A percentile compares a stretch with the other conserved stretches of the same genome.
phyloP scores from a whole-genome alignment of 1,140 invertebrate genomes.

The Aricia agestis region DNA sequence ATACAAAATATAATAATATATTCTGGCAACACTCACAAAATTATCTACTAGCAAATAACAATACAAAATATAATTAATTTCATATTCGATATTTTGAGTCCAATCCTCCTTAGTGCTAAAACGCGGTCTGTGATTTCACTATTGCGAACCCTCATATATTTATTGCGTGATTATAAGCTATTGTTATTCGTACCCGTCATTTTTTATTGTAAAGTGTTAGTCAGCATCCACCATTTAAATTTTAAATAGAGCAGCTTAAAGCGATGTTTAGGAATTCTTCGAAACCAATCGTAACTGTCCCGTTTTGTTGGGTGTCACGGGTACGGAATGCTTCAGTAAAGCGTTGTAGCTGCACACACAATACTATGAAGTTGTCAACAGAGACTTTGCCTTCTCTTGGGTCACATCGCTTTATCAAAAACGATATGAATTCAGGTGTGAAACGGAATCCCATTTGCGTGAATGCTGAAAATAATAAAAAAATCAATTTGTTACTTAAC shows the following conservation, averaged over 20 bases:
- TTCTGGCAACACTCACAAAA: neutral
- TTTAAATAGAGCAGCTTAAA: conserved; percentile 79
- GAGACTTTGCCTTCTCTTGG: conserved; percentile 81
- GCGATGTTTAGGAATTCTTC: conserved; percentile 90
- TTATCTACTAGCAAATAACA: neutral
- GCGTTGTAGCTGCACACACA: conserved; percentile 90
- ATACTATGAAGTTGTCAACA: conserved; percentile 91
- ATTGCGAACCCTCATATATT: neutral
- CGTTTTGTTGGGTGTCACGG: conserved; percentile 84
- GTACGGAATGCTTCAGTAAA: conserved; percentile 89
- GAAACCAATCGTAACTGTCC: conserved; percentile 86
- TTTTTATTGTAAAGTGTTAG: neutral
- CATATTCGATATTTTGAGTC: neutral
- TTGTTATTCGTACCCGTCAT: neutral
- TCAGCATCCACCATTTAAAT: neutral
- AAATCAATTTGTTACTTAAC: too few species aligned
- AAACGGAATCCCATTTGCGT: conserved; percentile 93
- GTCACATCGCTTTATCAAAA: conserved; percentile 83
- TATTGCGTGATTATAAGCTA: neutral
- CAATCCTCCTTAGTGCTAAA: neutral
- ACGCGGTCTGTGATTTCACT: neutral
- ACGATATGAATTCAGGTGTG: conserved; percentile 85
- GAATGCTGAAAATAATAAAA: conserved; percentile 78
- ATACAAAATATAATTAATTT: neutral
- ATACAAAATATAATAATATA: neutral